phyloP scores from a whole-genome alignment of 2,113 vertebrate species.

The Fukomys damarensis region DNA sequence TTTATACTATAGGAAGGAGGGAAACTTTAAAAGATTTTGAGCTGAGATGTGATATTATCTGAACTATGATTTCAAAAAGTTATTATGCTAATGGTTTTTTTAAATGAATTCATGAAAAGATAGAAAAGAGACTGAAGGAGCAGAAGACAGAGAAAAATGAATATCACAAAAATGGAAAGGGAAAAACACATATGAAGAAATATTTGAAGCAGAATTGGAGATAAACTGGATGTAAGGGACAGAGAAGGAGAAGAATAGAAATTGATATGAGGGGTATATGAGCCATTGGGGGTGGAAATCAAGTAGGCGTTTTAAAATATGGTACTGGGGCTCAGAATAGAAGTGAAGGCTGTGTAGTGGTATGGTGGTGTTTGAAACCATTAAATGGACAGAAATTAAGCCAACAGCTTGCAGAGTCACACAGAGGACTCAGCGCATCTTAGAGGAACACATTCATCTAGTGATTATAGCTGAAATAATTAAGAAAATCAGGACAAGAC shows the following conservation, averaged over 20 bases:
- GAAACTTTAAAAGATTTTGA: slow-evolving; percentile 29
- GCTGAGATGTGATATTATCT: slow-evolving; percentile 14
- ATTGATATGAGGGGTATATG: neutral
- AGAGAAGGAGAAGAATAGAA: neutral
- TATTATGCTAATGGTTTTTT: neutral
- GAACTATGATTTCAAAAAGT: slow-evolving; percentile 10
- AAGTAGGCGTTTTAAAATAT: neutral
- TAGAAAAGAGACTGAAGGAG: neutral
- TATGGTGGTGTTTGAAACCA: neutral
- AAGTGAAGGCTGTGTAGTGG: neutral
- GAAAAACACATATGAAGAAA: slow-evolving; percentile 5
- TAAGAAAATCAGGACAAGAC: slow-evolving; percentile 18
- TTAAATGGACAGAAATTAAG: neutral
- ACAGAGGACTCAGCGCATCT: neutral
- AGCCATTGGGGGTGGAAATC: neutral
- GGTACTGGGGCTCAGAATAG: neutral
- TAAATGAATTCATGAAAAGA: slow-evolving; percentile 23
- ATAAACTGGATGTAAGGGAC: neutral
- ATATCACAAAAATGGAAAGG: neutral
- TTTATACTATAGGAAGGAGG: neutral
- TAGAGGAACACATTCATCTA: neutral
- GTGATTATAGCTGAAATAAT: neutral
- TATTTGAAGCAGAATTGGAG: slow-evolving; percentile 11
- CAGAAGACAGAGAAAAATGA: neutral
- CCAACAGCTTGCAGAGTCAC: neutral